A percentile compares a stretch with the other conserved stretches of the same genome.
phyloP scores from a whole-genome alignment of 2,888 invertebrate species.

The Tetragonisca angustula region DNA sequence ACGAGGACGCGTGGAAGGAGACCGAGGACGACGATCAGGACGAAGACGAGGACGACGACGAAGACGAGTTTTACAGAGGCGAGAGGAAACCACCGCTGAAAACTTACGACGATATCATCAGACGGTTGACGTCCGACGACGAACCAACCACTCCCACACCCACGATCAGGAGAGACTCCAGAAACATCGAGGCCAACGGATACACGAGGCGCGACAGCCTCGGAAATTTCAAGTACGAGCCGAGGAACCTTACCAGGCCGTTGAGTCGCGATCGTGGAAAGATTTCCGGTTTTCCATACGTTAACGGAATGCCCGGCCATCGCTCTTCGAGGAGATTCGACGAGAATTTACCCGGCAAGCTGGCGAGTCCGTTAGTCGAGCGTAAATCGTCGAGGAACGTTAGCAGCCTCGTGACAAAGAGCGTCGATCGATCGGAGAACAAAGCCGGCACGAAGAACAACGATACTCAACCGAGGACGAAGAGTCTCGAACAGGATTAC shows the following conservation, averaged over 20 bases:
- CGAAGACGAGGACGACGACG: constrained; percentile 72
- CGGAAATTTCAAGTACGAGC: constrained; percentile 71
- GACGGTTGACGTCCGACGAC: constrained; percentile 75
- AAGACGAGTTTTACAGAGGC: constrained; percentile 75
- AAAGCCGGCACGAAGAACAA: constrained; percentile 52
- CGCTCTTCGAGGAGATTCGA: constrained; percentile 4
- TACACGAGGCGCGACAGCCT: constrained; percentile 73
- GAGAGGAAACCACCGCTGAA: constrained; percentile 72
- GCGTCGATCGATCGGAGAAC: constrained; percentile 49
- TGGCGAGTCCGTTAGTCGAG: constrained; percentile 27
- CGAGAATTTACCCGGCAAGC: constrained; percentile 35
- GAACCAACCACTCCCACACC: constrained; percentile 65
- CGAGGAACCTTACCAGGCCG: constrained; percentile 60
- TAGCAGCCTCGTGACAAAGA: constrained; percentile 22
- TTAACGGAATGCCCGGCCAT: constrained; percentile 4
- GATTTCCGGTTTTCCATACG: neutral
- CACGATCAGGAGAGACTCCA: constrained; percentile 69
- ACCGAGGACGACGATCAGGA: constrained; percentile 57
- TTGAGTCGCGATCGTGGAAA: constrained; percentile 19
- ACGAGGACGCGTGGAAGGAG: constrained; percentile 39
- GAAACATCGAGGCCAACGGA: constrained; percentile 71
- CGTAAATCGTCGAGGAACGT: constrained; percentile 48
- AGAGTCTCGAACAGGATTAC: constrained; percentile 78
- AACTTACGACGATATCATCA: constrained; percentile 81
- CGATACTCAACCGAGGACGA: constrained; percentile 65